Conservation (phyloP, 1,140 invertebrate species). For the Tachypleus tridentatus region DNA sequence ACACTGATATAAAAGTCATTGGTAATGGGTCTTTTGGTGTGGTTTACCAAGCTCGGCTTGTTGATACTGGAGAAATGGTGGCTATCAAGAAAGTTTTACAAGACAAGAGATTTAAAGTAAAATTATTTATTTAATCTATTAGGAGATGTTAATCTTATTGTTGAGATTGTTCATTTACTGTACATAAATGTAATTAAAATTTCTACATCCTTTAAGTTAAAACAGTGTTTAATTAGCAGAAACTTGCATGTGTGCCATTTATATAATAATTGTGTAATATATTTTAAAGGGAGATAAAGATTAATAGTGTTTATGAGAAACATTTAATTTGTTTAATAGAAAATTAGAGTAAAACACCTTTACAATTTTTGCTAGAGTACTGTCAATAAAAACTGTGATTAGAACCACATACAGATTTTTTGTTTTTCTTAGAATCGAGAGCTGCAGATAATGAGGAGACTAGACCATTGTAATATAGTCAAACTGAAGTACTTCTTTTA, state of each 20-base stretch:
- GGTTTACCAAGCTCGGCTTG: constrained; percentile 95
- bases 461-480: constrained; percentile 99
- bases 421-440: constrained; percentile 80
- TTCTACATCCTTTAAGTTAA: background rate
- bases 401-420: too few species aligned
- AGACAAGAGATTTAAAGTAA: constrained; percentile 26
- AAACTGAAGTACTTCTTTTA: constrained; percentile 99
- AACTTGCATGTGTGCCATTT: background rate
- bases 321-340: too few species aligned
- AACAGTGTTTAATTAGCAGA: background rate
- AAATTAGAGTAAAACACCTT: too few species aligned
- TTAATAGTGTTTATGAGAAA: too few species aligned
- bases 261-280: too few species aligned
- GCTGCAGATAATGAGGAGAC: constrained; percentile 96
- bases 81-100: constrained; percentile 99
- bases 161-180: too few species aligned
- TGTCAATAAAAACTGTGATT: too few species aligned
- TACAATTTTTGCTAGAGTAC: too few species aligned
- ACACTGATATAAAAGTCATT: constrained; percentile 95
- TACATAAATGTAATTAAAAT: background rate
- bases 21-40: constrained; percentile 99
- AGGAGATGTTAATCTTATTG: too few species aligned
- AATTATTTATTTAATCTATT: too few species aligned
- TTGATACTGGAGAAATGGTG: constrained; percentile 88
- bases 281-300: too few species aligned